phyloP scores from a whole-genome alignment of 2,113 vertebrate genomes.

The Phalacrocorax aristotelis region DNA sequence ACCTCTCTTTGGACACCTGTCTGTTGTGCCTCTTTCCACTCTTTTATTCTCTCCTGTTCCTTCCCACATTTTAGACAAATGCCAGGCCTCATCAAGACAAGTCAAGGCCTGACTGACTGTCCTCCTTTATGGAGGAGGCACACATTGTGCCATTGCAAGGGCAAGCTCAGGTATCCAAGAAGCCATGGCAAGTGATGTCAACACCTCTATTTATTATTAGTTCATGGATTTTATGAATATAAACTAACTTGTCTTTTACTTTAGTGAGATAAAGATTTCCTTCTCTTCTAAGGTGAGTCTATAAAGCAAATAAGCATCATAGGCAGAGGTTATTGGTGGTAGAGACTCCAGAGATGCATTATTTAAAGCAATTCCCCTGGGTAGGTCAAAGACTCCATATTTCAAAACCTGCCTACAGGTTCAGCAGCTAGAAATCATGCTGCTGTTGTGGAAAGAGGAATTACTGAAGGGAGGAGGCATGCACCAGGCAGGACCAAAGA shows the following conservation, averaged over 20 bases:
- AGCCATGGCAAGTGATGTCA: neutral
- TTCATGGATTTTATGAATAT: neutral
- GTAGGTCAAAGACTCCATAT: neutral
- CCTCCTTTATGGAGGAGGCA: neutral
- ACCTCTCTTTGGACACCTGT: neutral
- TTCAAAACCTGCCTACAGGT: neutral
- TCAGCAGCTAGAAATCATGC: neutral
- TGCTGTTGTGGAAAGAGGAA: neutral
- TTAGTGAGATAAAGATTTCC: neutral
- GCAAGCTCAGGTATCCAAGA: neutral
- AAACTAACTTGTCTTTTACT: neutral
- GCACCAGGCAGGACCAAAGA: fast-evolving
- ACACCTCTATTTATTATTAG: neutral
- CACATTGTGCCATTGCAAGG: neutral
- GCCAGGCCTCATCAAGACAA: neutral
- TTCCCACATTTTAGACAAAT: neutral
- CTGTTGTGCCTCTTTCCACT: neutral
- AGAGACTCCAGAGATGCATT: neutral
- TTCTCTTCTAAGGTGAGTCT: neutral
- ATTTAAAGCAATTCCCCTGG: neutral
- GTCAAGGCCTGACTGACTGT: neutral
- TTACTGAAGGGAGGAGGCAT: neutral
- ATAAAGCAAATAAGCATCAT: neutral
- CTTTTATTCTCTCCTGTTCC: neutral
- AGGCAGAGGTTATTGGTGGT: neutral